phyloP scores from a whole-genome alignment of 1,140 invertebrate genomes.

The Brachystomella parvula region DNA sequence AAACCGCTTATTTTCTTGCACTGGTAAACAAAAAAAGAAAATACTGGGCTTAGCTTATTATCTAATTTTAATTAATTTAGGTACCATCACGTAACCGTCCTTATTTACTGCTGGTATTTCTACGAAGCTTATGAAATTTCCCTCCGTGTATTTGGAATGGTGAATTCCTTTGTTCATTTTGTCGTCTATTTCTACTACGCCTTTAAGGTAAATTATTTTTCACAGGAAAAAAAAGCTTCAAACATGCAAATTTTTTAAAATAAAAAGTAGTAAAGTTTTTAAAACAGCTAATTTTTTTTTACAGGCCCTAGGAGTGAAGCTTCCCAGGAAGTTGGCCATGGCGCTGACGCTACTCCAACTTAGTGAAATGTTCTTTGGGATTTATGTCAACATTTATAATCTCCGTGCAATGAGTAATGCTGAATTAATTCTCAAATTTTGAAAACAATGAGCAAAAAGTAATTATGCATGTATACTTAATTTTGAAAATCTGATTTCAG shows the following conservation, averaged over 20 bases:
- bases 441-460: no score
- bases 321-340: constrained; percentile 27
- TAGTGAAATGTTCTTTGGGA: constrained; percentile 29
- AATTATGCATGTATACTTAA: no score
- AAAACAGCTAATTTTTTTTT: background rate
- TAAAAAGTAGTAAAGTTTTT: no score
- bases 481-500: background rate
- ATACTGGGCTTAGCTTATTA: background rate
- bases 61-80: constrained; percentile 12
- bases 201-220: constrained; percentile 26
- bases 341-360: constrained; percentile 25
- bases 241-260: background rate
- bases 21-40: constrained; percentile 25
- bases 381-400: constrained; percentile 26
- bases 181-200: constrained; percentile 32
- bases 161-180: constrained; percentile 33
- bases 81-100: constrained; percentile 34
- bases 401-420: constrained; percentile 24
- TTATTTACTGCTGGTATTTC: constrained; percentile 31
- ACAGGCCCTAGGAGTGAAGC: constrained; percentile 23
- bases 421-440: background rate
- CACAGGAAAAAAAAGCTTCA: background rate
- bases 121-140: constrained; percentile 30
- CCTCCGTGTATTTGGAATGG: constrained; percentile 27
- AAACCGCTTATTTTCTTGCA: constrained; percentile 34